Evolutionary conservation across 2,888 invertebrate genomes (phyloP).

Genomic region (Drosophila infuscata): DNA sequence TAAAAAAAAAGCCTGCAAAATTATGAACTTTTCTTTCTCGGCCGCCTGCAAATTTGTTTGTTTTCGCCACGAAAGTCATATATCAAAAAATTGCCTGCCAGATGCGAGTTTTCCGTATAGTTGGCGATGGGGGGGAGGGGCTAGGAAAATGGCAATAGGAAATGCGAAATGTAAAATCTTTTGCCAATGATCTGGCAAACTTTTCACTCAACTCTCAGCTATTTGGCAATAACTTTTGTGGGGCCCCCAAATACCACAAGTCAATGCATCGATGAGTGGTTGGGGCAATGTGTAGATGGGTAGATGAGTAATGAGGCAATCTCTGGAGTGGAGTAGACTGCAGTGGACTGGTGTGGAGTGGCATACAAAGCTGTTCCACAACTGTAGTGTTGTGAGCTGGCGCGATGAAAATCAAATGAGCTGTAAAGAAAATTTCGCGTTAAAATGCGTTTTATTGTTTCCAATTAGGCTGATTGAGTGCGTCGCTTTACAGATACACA

Average conservation of each 20-base stretch:
- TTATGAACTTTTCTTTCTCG: constrained; percentile 79
- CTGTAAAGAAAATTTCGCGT: constrained; percentile 75
- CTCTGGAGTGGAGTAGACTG: constrained; percentile 13
- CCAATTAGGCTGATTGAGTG: constrained; percentile 76
- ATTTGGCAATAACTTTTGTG: constrained; percentile 39
- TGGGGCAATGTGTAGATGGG: constrained; percentile 20
- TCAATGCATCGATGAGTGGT: constrained; percentile 21
- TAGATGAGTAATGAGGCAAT: constrained; percentile 52
- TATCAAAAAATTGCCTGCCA: constrained; percentile 61
- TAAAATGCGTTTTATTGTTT: constrained; percentile 78
- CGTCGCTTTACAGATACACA: constrained; percentile 17
- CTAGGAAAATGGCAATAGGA: constrained; percentile 24
- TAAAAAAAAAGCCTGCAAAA: constrained; percentile 69
- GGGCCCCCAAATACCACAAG: constrained; percentile 19
- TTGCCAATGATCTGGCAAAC: constrained; percentile 48
- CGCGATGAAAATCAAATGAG: constrained; percentile 64
- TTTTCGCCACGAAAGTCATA: constrained; percentile 67
- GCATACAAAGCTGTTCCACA: constrained; percentile 32
- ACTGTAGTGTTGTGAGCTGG: constrained; percentile 21
- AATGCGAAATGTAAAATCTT: constrained; percentile 47
- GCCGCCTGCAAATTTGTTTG: constrained; percentile 72
- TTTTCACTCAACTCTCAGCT: constrained; percentile 26
- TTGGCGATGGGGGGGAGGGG: not conserved
- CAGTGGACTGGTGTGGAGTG: not conserved
- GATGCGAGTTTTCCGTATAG: constrained; percentile 29